Conservation (phyloP, 2,113 vertebrate genomes). For the Fulica atra region DNA sequence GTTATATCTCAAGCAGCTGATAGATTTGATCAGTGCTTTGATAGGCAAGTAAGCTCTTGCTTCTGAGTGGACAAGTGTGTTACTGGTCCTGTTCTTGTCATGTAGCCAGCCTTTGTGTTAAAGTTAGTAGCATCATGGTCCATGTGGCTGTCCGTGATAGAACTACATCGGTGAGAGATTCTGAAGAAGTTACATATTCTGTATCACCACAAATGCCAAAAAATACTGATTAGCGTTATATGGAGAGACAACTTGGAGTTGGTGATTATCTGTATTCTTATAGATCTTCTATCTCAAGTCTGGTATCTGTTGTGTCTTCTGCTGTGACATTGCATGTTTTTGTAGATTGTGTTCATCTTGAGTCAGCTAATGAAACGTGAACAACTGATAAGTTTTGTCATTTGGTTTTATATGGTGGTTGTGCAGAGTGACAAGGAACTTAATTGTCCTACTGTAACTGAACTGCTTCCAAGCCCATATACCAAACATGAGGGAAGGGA, state of each 20-base stretch:
- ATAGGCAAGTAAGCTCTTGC: neutral
- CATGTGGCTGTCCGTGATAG: rapidly evolving
- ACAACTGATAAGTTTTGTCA: conserved; percentile 9
- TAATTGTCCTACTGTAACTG: neutral
- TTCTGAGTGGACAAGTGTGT: neutral
- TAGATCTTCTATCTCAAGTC: neutral
- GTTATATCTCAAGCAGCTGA: neutral
- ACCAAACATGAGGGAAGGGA: neutral
- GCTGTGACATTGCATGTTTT: neutral
- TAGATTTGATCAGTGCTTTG: neutral
- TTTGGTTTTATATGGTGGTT: conserved; percentile 11
- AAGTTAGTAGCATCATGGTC: neutral
- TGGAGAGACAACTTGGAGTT: neutral
- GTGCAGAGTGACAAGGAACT: neutral
- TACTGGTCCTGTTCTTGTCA: neutral
- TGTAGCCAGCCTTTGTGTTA: neutral
- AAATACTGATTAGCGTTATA: neutral
- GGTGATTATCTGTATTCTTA: neutral
- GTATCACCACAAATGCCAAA: rapidly evolving
- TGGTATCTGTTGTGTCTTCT: neutral
- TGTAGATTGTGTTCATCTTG: neutral
- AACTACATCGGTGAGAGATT: neutral
- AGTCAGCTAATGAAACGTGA: conserved; percentile 13
- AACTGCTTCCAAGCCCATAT: neutral
- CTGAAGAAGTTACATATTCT: neutral